phyloP scores from a whole-genome alignment of 2,797 vertebrate genomes.

The Gymnodraco acuticeps region DNA sequence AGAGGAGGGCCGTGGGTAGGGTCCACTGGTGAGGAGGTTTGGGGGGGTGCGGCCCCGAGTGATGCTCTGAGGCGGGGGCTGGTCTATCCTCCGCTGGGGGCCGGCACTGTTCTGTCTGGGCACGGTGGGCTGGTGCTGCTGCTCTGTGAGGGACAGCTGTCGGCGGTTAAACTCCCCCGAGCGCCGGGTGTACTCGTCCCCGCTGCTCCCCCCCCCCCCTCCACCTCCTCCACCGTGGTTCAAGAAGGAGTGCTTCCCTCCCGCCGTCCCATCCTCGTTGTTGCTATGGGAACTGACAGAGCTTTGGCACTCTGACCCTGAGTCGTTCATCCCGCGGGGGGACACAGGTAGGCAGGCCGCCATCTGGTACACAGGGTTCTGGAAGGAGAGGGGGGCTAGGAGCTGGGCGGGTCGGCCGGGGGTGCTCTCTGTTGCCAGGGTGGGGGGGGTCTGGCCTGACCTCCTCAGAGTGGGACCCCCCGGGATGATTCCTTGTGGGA shows the following conservation, averaged over 20 bases:
- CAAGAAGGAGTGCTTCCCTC: conserved; percentile 84
- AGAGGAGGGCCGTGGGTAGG: conserved; percentile 92
- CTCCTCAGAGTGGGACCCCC: conserved; percentile 88
- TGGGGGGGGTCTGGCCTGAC: conserved; percentile 83
- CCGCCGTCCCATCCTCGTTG: conserved; percentile 90
- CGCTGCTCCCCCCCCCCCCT: conserved; percentile 78
- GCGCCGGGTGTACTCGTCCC: conserved; percentile 90
- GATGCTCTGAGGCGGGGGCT: conserved; percentile 88
- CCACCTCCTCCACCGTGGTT: conserved; percentile 77
- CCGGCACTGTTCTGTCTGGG: conserved; percentile 95
- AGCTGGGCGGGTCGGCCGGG: conserved; percentile 92
- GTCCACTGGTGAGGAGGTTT: conserved; percentile 88
- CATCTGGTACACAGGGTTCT: conserved; percentile 99
- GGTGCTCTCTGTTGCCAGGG: conserved; percentile 84
- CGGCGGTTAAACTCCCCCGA: conserved; percentile 92
- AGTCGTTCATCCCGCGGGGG: conserved; percentile 92
- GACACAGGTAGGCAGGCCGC: conserved; percentile 94
- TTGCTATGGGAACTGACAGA: conserved; percentile 99
- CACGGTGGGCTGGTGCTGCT: conserved; percentile 89
- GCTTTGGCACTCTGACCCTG: conserved; percentile 97
- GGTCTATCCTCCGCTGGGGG: conserved; percentile 95
- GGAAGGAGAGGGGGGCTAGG: conserved; percentile 96
- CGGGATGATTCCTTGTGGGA: conserved; percentile 84
- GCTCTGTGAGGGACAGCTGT: conserved; percentile 92
- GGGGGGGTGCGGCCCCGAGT: conserved; percentile 93